Evolutionary conservation across 2,888 invertebrate species (phyloP).

Genomic region (Agonopterix alstromeriana): DNA sequence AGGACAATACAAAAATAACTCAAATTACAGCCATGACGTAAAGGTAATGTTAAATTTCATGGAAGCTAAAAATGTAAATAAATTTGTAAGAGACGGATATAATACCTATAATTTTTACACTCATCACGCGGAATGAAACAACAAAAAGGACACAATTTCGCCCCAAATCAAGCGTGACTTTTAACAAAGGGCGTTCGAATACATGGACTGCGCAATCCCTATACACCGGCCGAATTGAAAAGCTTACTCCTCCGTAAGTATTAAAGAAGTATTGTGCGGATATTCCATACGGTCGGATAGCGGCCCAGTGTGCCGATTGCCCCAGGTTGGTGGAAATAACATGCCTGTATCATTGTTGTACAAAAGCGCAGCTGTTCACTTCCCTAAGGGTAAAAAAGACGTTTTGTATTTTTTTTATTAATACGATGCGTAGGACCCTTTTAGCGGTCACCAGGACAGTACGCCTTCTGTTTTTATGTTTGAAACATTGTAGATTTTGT

Average conservation of each 20-base stretch:
- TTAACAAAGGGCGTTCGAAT: conserved; percentile 57
- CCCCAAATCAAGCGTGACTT: conserved; percentile 72
- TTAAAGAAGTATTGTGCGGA: conserved; percentile 10
- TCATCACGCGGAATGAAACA: conserved; percentile 60
- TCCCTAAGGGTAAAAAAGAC: conserved; percentile 70
- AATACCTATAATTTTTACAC: conserved; percentile 61
- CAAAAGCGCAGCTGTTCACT: conserved; percentile 71
- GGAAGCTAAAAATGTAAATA: neutral
- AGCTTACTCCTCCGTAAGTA: conserved; percentile 6
- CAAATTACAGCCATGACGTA: too few relatives aligned
- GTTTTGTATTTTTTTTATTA: conserved; percentile 60
- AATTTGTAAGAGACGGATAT: conserved; percentile 16
- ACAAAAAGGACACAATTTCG: conserved; percentile 73
- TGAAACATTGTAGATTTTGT: conserved; percentile 23
- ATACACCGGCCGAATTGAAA: conserved; percentile 34
- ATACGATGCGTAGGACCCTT: conserved; percentile 48
- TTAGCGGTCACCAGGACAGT: conserved; percentile 68
- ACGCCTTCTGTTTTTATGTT: conserved; percentile 41
- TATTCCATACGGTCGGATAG: conserved; percentile 33
- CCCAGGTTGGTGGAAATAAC: conserved; percentile 62
- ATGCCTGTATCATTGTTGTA: conserved; percentile 72
- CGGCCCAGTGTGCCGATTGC: conserved; percentile 56
- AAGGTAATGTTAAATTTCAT: neutral
- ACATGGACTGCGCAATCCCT: conserved; percentile 50
- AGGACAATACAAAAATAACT: too few relatives aligned